Conservation (phyloP, 2,888 invertebrate genomes). For the Dusona sp. region DNA sequence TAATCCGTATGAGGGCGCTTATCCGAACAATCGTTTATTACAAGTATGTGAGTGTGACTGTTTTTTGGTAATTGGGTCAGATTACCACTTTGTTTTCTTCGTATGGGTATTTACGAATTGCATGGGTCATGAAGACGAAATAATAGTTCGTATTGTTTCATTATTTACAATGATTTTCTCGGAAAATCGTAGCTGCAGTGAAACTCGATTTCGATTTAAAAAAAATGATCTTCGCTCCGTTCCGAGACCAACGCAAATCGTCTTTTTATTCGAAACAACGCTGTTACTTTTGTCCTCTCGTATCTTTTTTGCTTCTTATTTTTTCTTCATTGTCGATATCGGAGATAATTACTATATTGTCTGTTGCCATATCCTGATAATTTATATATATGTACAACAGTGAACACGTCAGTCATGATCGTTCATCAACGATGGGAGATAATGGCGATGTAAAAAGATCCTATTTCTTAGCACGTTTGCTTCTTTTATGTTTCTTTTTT, state of each 20-base stretch:
- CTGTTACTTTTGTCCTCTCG: neutral
- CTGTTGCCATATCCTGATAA: slow-evolving; percentile 72
- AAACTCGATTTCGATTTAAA: slow-evolving; percentile 19
- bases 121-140: slow-evolving; percentile 70
- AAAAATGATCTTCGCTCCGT: slow-evolving; percentile 15
- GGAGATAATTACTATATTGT: slow-evolving; percentile 73
- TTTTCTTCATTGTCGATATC: slow-evolving; percentile 27
- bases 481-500: slow-evolving; percentile 54
- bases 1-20: slow-evolving; percentile 70
- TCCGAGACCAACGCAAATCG: slow-evolving; percentile 28
- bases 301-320: neutral
- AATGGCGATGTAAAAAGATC: slow-evolving; percentile 76
- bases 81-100: slow-evolving; percentile 52
- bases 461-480: slow-evolving; percentile 32
- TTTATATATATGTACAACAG: slow-evolving; percentile 74
- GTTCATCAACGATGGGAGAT: slow-evolving; percentile 75
- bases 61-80: slow-evolving; percentile 59
- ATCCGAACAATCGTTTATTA: slow-evolving; percentile 81
- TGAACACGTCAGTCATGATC: slow-evolving; percentile 81
- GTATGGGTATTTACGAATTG: slow-evolving; percentile 65
- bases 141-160: slow-evolving; percentile 69
- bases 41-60: slow-evolving; percentile 74
- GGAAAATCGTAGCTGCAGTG: slow-evolving; percentile 6
- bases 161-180: slow-evolving; percentile 63
- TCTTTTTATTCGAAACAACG: neutral